These are phyloP conservation scores for Pampusana beccarii DNA, from an alignment of 2,113 vertebrate species.

Conservation along the genomic window DNA sequence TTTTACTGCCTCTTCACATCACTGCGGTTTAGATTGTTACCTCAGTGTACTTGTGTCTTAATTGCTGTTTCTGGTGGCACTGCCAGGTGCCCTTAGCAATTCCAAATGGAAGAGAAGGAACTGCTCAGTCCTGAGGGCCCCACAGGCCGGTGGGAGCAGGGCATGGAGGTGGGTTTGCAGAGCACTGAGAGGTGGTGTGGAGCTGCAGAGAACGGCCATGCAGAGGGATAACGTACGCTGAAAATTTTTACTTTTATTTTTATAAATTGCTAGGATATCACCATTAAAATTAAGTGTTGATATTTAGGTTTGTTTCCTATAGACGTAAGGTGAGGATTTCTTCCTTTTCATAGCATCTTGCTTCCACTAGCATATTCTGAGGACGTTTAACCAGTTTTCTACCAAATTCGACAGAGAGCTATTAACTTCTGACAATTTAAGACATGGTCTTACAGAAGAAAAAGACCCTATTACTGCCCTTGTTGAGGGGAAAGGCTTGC, in stretches of 20 bases:
- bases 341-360: neutral
- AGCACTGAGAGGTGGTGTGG: neutral
- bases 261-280: neutral
- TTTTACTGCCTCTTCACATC: neutral
- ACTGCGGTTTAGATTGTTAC: neutral
- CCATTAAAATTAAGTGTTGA: neutral
- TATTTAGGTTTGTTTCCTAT: neutral
- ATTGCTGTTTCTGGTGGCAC: neutral
- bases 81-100: neutral
- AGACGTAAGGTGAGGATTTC: neutral
- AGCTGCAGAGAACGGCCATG: neutral
- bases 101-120: neutral
- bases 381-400: neutral
- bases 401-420: neutral
- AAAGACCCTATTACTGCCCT: neutral
- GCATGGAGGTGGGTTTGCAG: neutral
- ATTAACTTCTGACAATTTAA: neutral
- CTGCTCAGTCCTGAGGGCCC: neutral
- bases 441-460: neutral
- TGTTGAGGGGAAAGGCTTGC: neutral
- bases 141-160: fast-evolving
- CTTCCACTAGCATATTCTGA: neutral
- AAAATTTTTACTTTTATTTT: neutral
- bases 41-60: neutral
- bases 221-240: fast-evolving